phyloP scores from a whole-genome alignment of 1,140 invertebrate species.

The Monochamus saltuarius region DNA sequence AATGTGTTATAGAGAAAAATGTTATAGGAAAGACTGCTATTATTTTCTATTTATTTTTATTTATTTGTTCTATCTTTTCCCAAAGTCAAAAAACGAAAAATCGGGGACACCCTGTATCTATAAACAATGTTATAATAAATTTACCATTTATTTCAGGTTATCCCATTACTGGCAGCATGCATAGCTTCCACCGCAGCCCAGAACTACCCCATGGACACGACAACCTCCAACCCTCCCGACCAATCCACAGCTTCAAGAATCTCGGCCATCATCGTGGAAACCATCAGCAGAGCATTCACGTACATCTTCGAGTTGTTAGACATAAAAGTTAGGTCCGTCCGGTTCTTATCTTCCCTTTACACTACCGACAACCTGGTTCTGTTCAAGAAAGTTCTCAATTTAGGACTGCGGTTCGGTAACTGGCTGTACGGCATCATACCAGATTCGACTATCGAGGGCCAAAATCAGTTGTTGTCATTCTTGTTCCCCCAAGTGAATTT shows the following conservation, averaged over 20 bases:
- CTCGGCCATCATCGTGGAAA: not conserved
- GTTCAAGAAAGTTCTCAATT: not conserved
- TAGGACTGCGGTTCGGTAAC: not conserved
- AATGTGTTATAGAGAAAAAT: too few species aligned
- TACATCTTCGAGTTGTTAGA: constrained; percentile 5
- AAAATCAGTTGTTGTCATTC: not conserved
- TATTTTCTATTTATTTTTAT: too few species aligned
- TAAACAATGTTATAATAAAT: too few species aligned
- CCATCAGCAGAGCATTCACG: constrained; percentile 2
- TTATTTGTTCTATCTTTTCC: too few species aligned
- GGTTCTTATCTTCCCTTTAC: constrained; percentile 8
- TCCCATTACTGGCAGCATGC: too few species aligned
- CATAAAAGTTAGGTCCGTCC: not conserved
- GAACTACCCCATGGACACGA: too few species aligned
- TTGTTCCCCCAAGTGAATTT: constrained; percentile 1
- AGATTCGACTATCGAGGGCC: not conserved
- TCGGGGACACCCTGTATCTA: too few species aligned
- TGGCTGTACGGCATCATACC: constrained; percentile 7
- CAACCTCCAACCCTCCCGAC: not conserved
- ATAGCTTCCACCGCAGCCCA: too few species aligned
- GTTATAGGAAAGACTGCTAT: too few species aligned
- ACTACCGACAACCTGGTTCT: constrained; percentile 6
- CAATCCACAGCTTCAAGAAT: too few species aligned
- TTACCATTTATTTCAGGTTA: too few species aligned
- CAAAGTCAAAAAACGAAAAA: too few species aligned